These are phyloP conservation scores for Theonella swinhoei DNA, from an alignment of 37 sponge, comb jelly and placozoan genomes.

Conservation along the genomic window DNA sequence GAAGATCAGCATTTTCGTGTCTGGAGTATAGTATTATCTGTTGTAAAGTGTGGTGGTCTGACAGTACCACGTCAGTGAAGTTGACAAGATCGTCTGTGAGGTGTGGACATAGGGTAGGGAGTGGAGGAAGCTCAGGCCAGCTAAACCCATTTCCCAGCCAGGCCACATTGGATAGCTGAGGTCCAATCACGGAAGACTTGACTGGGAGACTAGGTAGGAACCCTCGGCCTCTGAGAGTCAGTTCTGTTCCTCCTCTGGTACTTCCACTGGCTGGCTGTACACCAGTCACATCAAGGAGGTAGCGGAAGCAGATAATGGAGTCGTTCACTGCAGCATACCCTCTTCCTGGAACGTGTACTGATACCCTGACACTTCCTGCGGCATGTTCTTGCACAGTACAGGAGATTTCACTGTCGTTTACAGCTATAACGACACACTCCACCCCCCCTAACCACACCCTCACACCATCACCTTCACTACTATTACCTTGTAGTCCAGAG, in stretches of 20 bases:
- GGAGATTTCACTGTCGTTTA: slow-evolving; percentile 33
- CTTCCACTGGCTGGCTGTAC: slow-evolving; percentile 35
- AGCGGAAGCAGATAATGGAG: slow-evolving; percentile 37
- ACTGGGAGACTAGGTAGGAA: slow-evolving; percentile 16
- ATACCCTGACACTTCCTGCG: slow-evolving; percentile 37
- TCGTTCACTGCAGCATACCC: slow-evolving; percentile 27
- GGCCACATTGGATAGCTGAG: not conserved
- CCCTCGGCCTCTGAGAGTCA: slow-evolving; percentile 62
- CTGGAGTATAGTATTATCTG: no score
- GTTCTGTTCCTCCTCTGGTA: slow-evolving; percentile 57
- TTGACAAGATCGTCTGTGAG: not conserved
- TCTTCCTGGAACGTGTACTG: slow-evolving; percentile 6
- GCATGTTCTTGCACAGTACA: slow-evolving; percentile 34
- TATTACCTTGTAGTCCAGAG: slow-evolving; percentile 46
- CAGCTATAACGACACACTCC: slow-evolving; percentile 28
- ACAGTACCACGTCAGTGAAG: no score
- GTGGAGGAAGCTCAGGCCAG: not conserved
- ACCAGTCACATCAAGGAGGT: slow-evolving; percentile 39
- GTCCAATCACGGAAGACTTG: not conserved
- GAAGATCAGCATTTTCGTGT: not conserved
- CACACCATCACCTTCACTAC: slow-evolving; percentile 12
- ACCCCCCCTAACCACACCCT: slow-evolving; percentile 38
- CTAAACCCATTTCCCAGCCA: not conserved
- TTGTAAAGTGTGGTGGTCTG: no score
- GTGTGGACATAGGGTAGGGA: not conserved